Evolutionary conservation across 1,140 invertebrate species (phyloP).

Genomic region (Reticulitermes speratus): DNA sequence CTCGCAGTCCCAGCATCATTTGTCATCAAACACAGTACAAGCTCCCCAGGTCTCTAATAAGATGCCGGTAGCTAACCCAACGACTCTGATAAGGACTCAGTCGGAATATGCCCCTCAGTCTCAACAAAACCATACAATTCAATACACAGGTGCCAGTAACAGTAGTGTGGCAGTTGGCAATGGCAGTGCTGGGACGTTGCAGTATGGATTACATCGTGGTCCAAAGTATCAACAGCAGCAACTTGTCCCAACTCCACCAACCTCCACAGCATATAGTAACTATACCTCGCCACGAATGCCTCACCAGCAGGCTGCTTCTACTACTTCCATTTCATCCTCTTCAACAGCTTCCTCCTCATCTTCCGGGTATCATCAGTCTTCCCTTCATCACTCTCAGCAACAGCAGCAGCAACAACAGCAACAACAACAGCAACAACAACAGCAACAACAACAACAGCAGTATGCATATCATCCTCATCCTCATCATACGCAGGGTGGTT

Average conservation of each 20-base stretch:
- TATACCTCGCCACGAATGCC: not conserved
- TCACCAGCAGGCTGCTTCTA: not conserved
- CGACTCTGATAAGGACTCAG: not conserved
- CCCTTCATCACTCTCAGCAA: not conserved
- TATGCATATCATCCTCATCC: not conserved
- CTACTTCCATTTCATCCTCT: slow-evolving; percentile 26
- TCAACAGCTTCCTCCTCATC: not conserved
- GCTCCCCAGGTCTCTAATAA: not conserved
- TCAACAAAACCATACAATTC: not conserved
- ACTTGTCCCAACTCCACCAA: slow-evolving; percentile 7
- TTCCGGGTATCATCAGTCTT: not conserved
- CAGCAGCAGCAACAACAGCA: not conserved
- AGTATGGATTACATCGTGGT: not conserved
- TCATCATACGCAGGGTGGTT: slow-evolving; percentile 21
- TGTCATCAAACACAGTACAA: not conserved
- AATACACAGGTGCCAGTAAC: not conserved
- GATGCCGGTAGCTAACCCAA: not conserved
- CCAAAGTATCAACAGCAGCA: slow-evolving; percentile 7
- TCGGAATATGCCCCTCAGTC: not conserved
- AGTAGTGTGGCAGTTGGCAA: not conserved
- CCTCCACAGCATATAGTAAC: not conserved
- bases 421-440: not conserved
- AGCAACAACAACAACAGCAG: slow-evolving; percentile 24
- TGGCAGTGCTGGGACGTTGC: not conserved
- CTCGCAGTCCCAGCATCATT: slow-evolving; percentile 29